Evolutionary conservation across 1,140 invertebrate species (phyloP).

Genomic region (Heliothis virescens): DNA sequence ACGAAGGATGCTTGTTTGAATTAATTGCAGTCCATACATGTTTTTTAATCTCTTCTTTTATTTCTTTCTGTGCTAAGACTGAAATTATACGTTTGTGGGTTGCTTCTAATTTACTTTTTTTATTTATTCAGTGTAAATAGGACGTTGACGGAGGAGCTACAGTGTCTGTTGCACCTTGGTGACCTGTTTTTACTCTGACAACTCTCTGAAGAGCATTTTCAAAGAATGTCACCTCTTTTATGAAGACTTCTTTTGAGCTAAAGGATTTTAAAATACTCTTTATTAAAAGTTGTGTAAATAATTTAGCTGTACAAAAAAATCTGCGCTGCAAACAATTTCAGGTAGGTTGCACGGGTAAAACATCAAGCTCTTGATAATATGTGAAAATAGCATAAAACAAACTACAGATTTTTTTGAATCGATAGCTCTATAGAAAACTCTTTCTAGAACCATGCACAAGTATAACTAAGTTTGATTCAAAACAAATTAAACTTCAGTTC

Average conservation of each 20-base stretch:
- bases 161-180: slow-evolving; percentile 27
- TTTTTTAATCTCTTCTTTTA: slow-evolving; percentile 6
- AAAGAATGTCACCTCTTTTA: slow-evolving; percentile 29
- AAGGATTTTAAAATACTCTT: background rate
- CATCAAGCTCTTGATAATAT: too few species aligned
- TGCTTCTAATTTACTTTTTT: slow-evolving; percentile 13
- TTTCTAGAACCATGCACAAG: background rate
- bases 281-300: background rate
- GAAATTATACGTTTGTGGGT: slow-evolving; percentile 24
- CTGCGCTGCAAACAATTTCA: too few species aligned
- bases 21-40: slow-evolving; percentile 31
- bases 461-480: slow-evolving; percentile 3
- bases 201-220: slow-evolving; percentile 19
- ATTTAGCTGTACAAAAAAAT: too few species aligned
- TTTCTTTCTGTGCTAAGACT: background rate
- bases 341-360: too few species aligned
- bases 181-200: slow-evolving; percentile 33
- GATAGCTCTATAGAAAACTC: background rate
- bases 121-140: slow-evolving; percentile 12
- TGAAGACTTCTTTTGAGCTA: background rate
- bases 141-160: background rate
- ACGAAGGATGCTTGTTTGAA: slow-evolving; percentile 27
- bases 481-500: background rate
- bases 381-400: too few species aligned
- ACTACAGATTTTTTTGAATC: background rate